phyloP scores from a whole-genome alignment of 2,888 invertebrate genomes.

The Sesia bembeciformis region DNA sequence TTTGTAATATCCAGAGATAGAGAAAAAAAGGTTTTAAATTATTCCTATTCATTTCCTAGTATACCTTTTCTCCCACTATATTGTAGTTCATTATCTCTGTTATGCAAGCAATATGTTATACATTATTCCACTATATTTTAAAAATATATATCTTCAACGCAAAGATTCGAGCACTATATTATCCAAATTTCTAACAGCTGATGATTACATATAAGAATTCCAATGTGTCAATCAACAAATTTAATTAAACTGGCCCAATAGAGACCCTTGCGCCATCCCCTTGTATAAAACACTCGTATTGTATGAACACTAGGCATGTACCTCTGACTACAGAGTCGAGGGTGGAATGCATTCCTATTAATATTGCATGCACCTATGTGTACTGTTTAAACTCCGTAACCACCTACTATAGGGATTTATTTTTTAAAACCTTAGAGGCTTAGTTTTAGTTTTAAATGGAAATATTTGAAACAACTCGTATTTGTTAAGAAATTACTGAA shows the following conservation, averaged over 20 bases:
- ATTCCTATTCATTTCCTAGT: too few species aligned
- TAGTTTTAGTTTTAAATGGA: neutral
- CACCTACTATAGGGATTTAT: slow-evolving; percentile 11
- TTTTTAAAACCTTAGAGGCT: slow-evolving; percentile 7
- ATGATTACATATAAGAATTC: neutral
- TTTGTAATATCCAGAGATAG: too few species aligned
- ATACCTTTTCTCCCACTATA: too few species aligned
- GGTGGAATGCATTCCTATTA: slow-evolving; percentile 57
- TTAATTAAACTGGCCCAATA: slow-evolving; percentile 19
- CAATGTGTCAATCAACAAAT: slow-evolving; percentile 24
- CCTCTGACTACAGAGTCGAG: slow-evolving; percentile 14
- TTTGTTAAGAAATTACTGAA: too few species aligned
- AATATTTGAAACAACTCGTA: too few species aligned
- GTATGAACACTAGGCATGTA: slow-evolving; percentile 3
- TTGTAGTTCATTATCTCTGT: too few species aligned
- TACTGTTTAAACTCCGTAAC: slow-evolving; percentile 50
- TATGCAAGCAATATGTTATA: too few species aligned
- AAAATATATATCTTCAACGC: too few species aligned
- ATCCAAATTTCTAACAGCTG: too few species aligned
- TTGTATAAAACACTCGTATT: slow-evolving; percentile 1
- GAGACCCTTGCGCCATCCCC: slow-evolving; percentile 15
- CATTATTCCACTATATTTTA: too few species aligned
- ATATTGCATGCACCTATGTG: slow-evolving; percentile 62
- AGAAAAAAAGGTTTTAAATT: too few species aligned
- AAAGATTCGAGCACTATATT: too few species aligned